Percentiles rank a stretch among this genome's conserved stretches.
Conservation (phyloP, 1,140 invertebrate genomes). For the Drosophila sp. region DNA sequence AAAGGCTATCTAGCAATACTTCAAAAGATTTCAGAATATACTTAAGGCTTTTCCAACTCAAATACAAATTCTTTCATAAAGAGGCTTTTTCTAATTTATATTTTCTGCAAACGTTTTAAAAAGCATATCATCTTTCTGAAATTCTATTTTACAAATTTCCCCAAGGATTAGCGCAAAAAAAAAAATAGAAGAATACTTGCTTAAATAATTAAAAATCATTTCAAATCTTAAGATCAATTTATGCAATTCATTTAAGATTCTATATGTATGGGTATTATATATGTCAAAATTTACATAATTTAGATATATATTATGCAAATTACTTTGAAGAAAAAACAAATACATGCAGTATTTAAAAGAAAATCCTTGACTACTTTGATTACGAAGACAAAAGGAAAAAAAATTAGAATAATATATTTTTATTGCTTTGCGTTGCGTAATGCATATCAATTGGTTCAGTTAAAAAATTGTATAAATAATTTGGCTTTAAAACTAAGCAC, state of each 20-base stretch:
- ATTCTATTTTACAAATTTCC: conserved; percentile 23
- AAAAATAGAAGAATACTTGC: conserved; percentile 21
- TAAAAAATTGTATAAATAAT: conserved; percentile 69
- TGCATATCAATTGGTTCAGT: conserved; percentile 59
- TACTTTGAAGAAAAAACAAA: conserved; percentile 40
- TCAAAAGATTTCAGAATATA: conserved; percentile 5
- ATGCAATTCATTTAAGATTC: conserved; percentile 58
- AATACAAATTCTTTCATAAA: conserved; percentile 3
- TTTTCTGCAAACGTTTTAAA: background rate
- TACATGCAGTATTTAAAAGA: conserved; percentile 41
- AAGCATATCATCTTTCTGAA: conserved; percentile 8
- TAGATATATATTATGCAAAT: conserved; percentile 40
- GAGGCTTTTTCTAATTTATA: conserved; percentile 4
- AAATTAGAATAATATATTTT: conserved; percentile 37
- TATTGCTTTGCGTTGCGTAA: conserved; percentile 63
- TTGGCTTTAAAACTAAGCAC: conserved; percentile 72
- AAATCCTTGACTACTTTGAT: conserved; percentile 9
- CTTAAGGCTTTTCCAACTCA: conserved; percentile 5
- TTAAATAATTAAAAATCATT: conserved; percentile 41
- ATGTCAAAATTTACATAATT: conserved; percentile 24
- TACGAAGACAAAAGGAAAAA: background rate
- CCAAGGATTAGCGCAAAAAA: conserved; percentile 2
- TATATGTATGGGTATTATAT: conserved; percentile 57
- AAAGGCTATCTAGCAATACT: conserved; percentile 9
- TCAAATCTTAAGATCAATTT: conserved; percentile 37